Percentiles rank a stretch among this genome's conserved stretches.
phyloP scores from a whole-genome alignment of 2,113 vertebrate genomes.

The Perca fluviatilis region DNA sequence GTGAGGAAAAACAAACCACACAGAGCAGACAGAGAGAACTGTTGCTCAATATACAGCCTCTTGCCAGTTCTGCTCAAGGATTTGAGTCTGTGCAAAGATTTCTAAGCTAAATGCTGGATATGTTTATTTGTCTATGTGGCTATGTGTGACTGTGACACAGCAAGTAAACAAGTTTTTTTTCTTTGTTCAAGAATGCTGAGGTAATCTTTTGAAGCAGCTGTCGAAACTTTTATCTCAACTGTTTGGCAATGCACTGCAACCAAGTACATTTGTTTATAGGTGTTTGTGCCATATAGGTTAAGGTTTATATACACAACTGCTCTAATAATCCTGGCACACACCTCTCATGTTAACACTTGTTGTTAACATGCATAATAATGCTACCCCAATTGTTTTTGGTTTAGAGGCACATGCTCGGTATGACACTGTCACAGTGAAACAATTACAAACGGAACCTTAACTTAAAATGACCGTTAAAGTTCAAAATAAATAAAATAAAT shows the following conservation, averaged over 20 bases:
- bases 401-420: not conserved
- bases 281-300: slow-evolving; percentile 1
- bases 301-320: not conserved
- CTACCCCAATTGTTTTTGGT: not conserved
- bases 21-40: slow-evolving; percentile 29
- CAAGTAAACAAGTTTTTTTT: not conserved
- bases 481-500: too few species aligned
- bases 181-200: not conserved
- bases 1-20: slow-evolving; percentile 14
- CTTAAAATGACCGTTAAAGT: not conserved
- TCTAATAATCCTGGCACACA: not conserved
- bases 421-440: not conserved
- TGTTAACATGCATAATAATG: not conserved
- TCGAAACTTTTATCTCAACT: not conserved
- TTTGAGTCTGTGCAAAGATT: slow-evolving; percentile 48
- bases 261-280: not conserved
- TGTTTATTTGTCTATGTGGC: slow-evolving; percentile 16
- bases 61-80: slow-evolving; percentile 39
- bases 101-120: slow-evolving; percentile 29
- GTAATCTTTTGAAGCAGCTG: not conserved
- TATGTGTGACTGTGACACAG: not conserved
- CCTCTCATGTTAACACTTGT: not conserved
- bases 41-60: slow-evolving; percentile 36
- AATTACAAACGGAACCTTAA: not conserved
- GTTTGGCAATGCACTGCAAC: not conserved